Evolutionary conservation across 2,113 vertebrate species (phyloP).

Genomic region (Uria aalge): DNA sequence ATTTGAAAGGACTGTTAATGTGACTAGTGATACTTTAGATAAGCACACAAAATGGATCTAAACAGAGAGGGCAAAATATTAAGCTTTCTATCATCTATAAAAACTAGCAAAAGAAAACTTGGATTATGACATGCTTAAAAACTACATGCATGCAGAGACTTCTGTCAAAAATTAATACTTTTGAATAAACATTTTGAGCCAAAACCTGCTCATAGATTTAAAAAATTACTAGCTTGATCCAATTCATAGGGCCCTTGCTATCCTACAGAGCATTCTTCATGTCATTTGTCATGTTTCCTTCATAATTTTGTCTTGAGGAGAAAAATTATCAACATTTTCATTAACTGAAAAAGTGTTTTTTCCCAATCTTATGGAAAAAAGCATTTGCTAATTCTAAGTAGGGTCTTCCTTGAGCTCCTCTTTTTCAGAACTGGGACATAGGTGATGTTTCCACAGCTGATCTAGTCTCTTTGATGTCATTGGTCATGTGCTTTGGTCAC

Average conservation of each 20-base stretch:
- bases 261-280: neutral
- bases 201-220: neutral
- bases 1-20: neutral
- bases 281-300: neutral
- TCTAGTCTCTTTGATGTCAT: neutral
- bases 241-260: neutral
- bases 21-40: neutral
- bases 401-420: neutral
- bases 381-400: neutral
- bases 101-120: neutral
- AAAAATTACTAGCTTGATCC: neutral
- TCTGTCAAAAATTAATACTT: neutral
- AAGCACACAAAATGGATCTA: neutral
- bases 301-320: neutral
- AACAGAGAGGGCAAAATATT: neutral
- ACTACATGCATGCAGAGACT: neutral
- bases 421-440: neutral
- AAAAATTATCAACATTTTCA: neutral
- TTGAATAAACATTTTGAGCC: neutral
- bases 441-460: neutral
- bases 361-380: neutral
- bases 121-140: neutral
- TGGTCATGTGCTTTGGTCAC: neutral
- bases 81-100: neutral
- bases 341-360: neutral